Conservation (phyloP, 2,888 invertebrate genomes). For the Leptopilina myrica region DNA sequence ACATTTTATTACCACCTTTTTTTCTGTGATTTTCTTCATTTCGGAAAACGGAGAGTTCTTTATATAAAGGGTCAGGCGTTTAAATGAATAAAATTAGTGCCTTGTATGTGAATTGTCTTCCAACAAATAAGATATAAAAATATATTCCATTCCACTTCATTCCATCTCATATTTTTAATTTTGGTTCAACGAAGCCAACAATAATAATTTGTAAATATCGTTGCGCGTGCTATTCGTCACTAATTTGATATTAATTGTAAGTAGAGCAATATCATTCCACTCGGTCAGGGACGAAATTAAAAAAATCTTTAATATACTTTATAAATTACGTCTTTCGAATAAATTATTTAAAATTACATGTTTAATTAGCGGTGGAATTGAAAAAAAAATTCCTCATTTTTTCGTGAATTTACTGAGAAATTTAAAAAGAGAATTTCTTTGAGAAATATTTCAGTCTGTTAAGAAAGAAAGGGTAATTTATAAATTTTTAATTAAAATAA, state of each 20-base stretch:
- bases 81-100: constrained; percentile 40
- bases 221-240: constrained; percentile 41
- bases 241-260: constrained; percentile 47
- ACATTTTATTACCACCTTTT: too few species aligned
- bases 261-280: constrained; percentile 52
- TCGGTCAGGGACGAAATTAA: constrained; percentile 42
- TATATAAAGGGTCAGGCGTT: neutral
- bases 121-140: constrained; percentile 44
- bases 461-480: too few species aligned
- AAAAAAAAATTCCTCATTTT: too few species aligned
- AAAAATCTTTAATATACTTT: neutral
- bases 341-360: neutral
- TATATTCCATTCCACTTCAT: constrained; percentile 41
- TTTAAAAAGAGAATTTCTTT: too few species aligned
- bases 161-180: constrained; percentile 27
- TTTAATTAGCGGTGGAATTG: neutral
- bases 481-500: too few species aligned
- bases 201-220: constrained; percentile 35
- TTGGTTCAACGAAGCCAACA: constrained; percentile 41
- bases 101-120: constrained; percentile 50
- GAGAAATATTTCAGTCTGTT: too few species aligned
- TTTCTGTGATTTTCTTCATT: constrained; percentile 8
- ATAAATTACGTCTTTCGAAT: neutral
- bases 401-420: too few species aligned
- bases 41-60: neutral